Evolutionary conservation across 1,140 invertebrate genomes (phyloP), one percentile per base, ranked within the genome.

Genomic region (Nixonia krombeini): DNA sequence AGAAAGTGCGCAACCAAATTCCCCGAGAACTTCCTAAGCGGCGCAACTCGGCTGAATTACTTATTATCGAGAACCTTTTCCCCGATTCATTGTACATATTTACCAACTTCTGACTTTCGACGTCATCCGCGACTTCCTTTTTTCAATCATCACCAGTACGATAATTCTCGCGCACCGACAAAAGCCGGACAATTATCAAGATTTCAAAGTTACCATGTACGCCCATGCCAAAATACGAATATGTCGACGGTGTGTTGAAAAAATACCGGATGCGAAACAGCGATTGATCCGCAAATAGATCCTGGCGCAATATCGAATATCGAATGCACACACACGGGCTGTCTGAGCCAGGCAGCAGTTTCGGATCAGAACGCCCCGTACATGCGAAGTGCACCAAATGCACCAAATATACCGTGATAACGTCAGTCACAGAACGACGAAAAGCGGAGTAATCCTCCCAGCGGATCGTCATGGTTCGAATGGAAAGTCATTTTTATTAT

Each of bases 341-440:
- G 75, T 76, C 72, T 52, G 31, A 58, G 28, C 58, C 75, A 74
- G 74, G 67, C 73, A 72, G 61, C 46, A 52, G 55, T 53, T 67
- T 69, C 56, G 61, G 52, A 56, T 66, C 61, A 52, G 59, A 73
- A 56, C 59, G 61, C 72, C 59, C 61, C 68, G 70, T 73, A 63
- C 68, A 52, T 57, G 72, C 63, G 50, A 65, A 69, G 67, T 77
- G 70, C 63, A 70, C 73, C 59, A 70, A 74, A 70, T 70, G 53
- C 63, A 67, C 63, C 51, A 76, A 76, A 75, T 76, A 64, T 72
- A 69, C 57, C 65, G 72, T 74, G 73, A 76, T 79, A 79, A 79
- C 73, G 75, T 79, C 75, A 78, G 69, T 79, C 73, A 76, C 72
- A 75, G 72, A 57, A 68, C 47, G 70, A 28, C 47, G 44, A 51